Evolutionary conservation across 2,888 invertebrate species (phyloP), one percentile per base, ranked within the genome.

Genomic region (Galeruca laticollis): DNA sequence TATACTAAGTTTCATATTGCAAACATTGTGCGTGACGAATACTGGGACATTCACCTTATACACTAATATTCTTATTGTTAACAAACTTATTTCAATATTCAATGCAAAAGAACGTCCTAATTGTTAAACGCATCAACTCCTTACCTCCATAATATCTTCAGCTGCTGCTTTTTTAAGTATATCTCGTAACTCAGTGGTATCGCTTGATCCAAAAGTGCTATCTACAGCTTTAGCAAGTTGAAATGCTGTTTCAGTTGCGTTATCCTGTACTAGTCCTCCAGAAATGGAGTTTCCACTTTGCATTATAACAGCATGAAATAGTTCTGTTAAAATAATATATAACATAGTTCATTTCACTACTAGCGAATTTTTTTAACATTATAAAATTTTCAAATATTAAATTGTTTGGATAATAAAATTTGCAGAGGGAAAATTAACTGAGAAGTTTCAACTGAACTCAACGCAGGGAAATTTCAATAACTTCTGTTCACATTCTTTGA

Each of bases 281-380:
- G 2, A 11, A 3, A 70, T 3, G 5, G 57, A 37, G 15, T 62
- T 54, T 11, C 73, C 73, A 57, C 73, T 73, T 60, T 73, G 60
- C 26, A 73, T 37, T 11, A 73, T 69, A 21, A 67, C 73, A n/a
- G 61, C 71, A 33, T 66, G 62, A 10, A 73, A 71, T 8, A 71
- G 26, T 47, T 60, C 72, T 72, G 47, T 26, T 26, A 6, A 47
- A 40, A n/a, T 6, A n/a, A 40, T 3, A 40, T 3, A 40, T n/a
- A 13, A 40, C 40, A 40, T n/a, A n/a, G 13, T 2, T n/a, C 40
- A 13, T 3, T 40, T 5, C 2, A 40, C 0, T n/a, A 5, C 40
- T 6, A 40, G n/a, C 11, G 5, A 40, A 40, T 13, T 40, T 40
- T 13, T 2, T 37, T n/a, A n/a, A n/a, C n/a, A n/a, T n/a, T n/a